Base-by-base conservation (phyloP, 2,797 vertebrate species). In the Capromys pilorides region DNA sequence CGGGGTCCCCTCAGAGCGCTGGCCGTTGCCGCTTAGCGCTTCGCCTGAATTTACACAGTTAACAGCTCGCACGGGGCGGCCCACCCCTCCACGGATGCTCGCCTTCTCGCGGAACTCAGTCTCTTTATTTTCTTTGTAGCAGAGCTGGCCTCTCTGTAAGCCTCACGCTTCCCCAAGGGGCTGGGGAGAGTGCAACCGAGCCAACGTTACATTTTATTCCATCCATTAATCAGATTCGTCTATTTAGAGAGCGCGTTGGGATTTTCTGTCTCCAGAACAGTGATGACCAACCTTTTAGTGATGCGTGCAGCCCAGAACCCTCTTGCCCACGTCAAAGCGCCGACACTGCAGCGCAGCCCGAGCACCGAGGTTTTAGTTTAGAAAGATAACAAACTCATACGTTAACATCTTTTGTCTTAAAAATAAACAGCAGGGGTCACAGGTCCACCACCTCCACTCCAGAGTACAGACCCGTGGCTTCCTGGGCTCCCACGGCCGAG, bases 1-100 rank as follows among this genome's bases (percentile, higher is more conserved):
- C 69, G 31, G 71, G 24, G 6, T 82, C 24, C 16, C 45, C 57
- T 80, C 80, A 92, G 41, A 80, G 6, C 16, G 39, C 77, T 73
- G 11, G 26, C 21, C 73, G 64, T 96, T 89, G 54, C 54, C 59
- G 0, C 71, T 95, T 88, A 51, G n/a, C 10, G 79, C n/a, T 94
- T 96, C 85, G 64, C 31, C 67, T 19, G 41, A 73, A 84, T 78
- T 69, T 87, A 24, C 54, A 1, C 78, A 51, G 81, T 86, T 81
- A 80, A 66, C 31, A 94, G 3, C 36, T 26, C 28, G 11, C 39
- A 36, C 69, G 26, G 71, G 94, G 90, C 90, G 61, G 71, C 90
- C 86, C 19, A 83, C 33, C 78, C 75, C 86, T 21, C 4, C 57
- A 6, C 59, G 33, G 31, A 61, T 66, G 5, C 73, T 5, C 41